phyloP scores from a whole-genome alignment of 2,888 invertebrate genomes.

The Drosophila emarginata region DNA sequence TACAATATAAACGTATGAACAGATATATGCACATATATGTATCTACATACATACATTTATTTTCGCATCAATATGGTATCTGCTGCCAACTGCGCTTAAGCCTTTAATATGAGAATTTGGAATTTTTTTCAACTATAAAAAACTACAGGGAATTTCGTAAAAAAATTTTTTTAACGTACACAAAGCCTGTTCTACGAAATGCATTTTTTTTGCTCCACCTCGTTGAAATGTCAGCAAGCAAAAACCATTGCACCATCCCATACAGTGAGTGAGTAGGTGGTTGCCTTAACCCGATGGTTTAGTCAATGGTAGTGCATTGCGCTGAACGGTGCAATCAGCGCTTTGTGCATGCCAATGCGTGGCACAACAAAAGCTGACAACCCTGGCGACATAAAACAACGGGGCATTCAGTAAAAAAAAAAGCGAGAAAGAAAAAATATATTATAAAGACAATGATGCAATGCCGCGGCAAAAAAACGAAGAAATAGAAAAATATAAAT shows the following conservation, averaged over 20 bases:
- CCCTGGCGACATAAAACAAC: conserved; percentile 41
- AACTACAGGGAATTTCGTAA: conserved; percentile 39
- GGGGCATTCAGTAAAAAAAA: conserved; percentile 20
- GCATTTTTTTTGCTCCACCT: conserved; percentile 19
- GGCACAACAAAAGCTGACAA: conserved; percentile 3
- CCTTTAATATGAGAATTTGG: conserved; percentile 48
- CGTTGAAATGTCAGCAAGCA: conserved; percentile 41
- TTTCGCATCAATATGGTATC: conserved; percentile 40
- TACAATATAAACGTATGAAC: conserved; percentile 27
- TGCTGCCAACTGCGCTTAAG: conserved; percentile 54
- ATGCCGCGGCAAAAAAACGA: not conserved
- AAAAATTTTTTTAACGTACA: conserved; percentile 27
- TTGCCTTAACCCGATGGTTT: conserved; percentile 20
- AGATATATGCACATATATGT: conserved; percentile 22
- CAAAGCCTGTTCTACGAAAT: conserved; percentile 34
- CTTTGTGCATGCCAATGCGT: conserved; percentile 52
- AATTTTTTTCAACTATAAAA: conserved; percentile 8
- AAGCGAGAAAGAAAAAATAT: not conserved
- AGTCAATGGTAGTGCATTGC: conserved; percentile 19
- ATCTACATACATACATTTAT: conserved; percentile 16
- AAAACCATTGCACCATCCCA: conserved; percentile 16
- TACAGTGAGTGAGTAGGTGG: conserved; percentile 3
- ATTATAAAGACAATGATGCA: conserved; percentile 27
- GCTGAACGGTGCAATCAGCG: conserved; percentile 64
- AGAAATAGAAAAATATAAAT: not conserved